Evolutionary conservation across 2,113 vertebrate species (phyloP).

Genomic region (Camelus dromedarius): DNA sequence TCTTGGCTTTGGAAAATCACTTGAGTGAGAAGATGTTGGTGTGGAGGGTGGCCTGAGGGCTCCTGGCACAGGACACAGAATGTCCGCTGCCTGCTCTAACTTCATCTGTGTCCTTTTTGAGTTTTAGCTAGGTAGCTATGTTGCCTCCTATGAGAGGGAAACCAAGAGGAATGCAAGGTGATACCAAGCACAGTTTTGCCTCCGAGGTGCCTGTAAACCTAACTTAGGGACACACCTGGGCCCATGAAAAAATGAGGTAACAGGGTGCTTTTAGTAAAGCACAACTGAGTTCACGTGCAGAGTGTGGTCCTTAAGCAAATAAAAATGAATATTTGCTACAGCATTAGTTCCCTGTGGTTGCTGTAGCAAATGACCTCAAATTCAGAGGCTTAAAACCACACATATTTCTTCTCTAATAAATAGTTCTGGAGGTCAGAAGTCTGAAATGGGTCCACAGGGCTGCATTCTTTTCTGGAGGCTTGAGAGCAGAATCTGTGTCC

Average conservation of each 20-base stretch:
- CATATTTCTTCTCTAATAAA: too few species aligned
- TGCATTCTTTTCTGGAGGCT: background rate
- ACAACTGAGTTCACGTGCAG: too few species aligned
- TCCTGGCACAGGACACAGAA: too few species aligned
- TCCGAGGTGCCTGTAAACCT: background rate
- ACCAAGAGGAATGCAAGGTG: background rate
- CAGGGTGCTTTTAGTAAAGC: background rate
- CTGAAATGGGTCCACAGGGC: background rate
- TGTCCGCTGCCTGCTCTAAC: background rate
- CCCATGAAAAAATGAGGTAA: background rate
- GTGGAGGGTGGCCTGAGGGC: background rate
- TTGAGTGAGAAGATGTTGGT: background rate
- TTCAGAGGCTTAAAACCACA: background rate
- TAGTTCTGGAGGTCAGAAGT: background rate
- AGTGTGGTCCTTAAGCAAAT: background rate
- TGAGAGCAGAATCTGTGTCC: background rate
- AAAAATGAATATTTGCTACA: background rate
- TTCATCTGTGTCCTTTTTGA: background rate
- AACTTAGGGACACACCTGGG: background rate
- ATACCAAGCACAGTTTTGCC: background rate
- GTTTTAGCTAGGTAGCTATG: background rate
- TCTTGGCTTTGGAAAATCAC: background rate
- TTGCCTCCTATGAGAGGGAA: background rate
- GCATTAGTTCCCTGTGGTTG: background rate
- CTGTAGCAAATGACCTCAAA: background rate